A percentile compares a stretch with the other conserved stretches of the same genome.
phyloP scores from a whole-genome alignment of 2,888 invertebrate species.

The Nomada fucata region DNA sequence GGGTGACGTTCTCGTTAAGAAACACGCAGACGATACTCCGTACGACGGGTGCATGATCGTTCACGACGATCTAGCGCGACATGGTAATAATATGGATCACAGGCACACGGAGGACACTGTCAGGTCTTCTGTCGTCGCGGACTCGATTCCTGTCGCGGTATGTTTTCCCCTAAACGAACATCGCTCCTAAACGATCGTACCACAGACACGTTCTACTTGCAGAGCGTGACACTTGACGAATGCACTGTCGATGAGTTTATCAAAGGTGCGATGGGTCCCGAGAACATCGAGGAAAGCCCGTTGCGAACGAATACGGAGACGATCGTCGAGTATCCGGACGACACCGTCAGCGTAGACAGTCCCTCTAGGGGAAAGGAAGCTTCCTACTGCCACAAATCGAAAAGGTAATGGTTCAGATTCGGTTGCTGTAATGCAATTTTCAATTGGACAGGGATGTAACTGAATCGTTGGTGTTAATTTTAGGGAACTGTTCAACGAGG shows the following conservation, averaged over 20 bases:
- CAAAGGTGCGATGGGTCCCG: conserved; percentile 49
- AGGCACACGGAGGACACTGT: conserved; percentile 62
- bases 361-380: conserved; percentile 65
- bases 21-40: conserved; percentile 59
- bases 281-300: conserved; percentile 24
- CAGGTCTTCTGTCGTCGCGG: conserved; percentile 57
- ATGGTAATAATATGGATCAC: conserved; percentile 60
- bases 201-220: conserved; percentile 34
- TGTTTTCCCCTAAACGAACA: conserved; percentile 15
- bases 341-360: conserved; percentile 32
- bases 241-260: conserved; percentile 46
- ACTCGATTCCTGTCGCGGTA: conserved; percentile 64
- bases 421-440: not conserved
- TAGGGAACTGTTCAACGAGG: conserved; percentile 77
- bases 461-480: not conserved
- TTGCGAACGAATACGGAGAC: conserved; percentile 23
- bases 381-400: conserved; percentile 78
- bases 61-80: conserved; percentile 35
- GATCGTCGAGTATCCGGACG: conserved; percentile 20
- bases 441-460: too few relatives aligned
- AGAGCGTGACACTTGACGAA: conserved; percentile 54
- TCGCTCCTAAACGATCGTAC: not conserved
- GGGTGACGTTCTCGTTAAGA: conserved; percentile 82
- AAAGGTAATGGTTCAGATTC: conserved; percentile 70
- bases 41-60: conserved; percentile 33